Conservation (phyloP, 2,113 vertebrate genomes). For the Pterocles burchelli region DNA sequence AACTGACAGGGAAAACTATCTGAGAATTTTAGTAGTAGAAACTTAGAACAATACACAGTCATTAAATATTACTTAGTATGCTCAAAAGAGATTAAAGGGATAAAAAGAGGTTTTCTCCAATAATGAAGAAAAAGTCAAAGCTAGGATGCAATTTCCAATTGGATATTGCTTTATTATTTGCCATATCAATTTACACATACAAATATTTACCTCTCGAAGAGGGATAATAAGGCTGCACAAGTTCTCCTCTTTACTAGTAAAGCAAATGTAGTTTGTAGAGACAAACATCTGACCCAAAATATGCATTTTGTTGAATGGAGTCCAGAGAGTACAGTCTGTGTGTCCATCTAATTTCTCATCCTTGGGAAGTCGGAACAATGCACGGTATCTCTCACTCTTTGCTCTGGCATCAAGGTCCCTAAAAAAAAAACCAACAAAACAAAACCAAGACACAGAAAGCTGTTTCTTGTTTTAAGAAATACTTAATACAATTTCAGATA, state of each 20-base stretch:
- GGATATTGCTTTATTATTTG: not conserved
- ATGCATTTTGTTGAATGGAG: constrained; percentile 98
- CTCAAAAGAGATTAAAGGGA: not conserved
- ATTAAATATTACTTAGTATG: not conserved
- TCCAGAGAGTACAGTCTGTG: constrained; percentile 97
- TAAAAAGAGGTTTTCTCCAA: not conserved
- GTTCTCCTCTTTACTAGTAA: constrained; percentile 95
- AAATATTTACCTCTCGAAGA: constrained; percentile 85
- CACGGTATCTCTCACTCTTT: constrained; percentile 93
- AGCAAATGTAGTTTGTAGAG: constrained; percentile 99
- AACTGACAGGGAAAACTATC: not conserved
- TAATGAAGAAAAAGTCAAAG: not conserved
- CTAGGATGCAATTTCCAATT: not conserved
- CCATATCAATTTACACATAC: not conserved
- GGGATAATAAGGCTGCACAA: constrained; percentile 97
- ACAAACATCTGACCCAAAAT: constrained; percentile 99
- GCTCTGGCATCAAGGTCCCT: constrained; percentile 96
- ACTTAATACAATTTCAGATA: not conserved
- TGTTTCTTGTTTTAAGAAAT: not conserved
- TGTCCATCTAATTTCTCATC: constrained; percentile 97
- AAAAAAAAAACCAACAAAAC: not conserved
- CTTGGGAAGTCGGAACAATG: constrained; percentile 93
- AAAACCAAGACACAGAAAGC: not conserved
- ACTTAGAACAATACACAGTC: not conserved
- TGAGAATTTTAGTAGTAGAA: not conserved